Percentiles rank a stretch among this genome's conserved stretches.
Conservation (phyloP, 2,797 vertebrate species). For the Chromis chromis region DNA sequence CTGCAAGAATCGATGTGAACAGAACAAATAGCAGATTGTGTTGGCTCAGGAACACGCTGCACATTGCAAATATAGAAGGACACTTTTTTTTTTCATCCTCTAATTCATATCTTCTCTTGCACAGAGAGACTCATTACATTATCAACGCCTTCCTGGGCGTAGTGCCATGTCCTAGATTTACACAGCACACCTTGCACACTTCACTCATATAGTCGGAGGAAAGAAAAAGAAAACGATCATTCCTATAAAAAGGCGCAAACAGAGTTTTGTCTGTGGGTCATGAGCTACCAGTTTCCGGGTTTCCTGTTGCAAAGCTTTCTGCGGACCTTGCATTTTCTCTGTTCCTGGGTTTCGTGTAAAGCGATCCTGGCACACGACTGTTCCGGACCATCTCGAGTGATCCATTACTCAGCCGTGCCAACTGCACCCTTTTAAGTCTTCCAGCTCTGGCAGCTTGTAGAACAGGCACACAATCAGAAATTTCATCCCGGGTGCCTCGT, state of each 20-base stretch:
- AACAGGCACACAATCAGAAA: constrained; percentile 59
- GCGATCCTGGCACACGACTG: constrained; percentile 73
- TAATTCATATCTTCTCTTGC: constrained; percentile 63
- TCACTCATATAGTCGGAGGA: constrained; percentile 45
- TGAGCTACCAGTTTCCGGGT: constrained; percentile 71
- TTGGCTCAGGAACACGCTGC: constrained; percentile 41
- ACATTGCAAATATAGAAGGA: constrained; percentile 52
- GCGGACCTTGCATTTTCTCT: constrained; percentile 76
- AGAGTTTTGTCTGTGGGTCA: constrained; percentile 57
- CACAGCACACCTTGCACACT: constrained; percentile 60
- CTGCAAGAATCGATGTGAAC: constrained; percentile 40
- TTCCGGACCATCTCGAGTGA: constrained; percentile 74
- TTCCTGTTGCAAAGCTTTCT: constrained; percentile 80
- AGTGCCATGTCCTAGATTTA: constrained; percentile 70
- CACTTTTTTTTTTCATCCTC: constrained; percentile 34
- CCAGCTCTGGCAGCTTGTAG: constrained; percentile 61
- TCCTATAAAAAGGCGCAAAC: constrained; percentile 55
- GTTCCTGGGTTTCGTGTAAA: constrained; percentile 80
- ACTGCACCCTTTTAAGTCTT: constrained; percentile 72
- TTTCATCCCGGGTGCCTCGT: constrained; percentile 46
- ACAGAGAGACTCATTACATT: constrained; percentile 66
- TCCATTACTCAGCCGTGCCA: constrained; percentile 74
- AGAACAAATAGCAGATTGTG: constrained; percentile 38
- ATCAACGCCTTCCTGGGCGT: constrained; percentile 65
- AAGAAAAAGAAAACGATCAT: constrained; percentile 36